Evolutionary conservation across 2,113 vertebrate species (phyloP).

Genomic region (Lichenostomus cassidix): DNA sequence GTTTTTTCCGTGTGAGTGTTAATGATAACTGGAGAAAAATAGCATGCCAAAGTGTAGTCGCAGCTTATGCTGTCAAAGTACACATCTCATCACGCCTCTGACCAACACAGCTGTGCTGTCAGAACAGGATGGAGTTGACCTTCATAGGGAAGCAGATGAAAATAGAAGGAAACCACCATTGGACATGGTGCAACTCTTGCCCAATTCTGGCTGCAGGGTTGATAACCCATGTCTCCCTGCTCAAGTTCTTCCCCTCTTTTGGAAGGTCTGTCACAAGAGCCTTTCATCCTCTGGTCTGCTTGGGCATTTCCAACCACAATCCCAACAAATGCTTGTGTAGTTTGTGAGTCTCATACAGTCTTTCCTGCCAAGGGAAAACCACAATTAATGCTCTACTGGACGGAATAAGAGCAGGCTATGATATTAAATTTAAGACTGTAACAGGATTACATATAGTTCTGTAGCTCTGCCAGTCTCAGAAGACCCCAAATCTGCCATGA

Average conservation of each 20-base stretch:
- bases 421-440: background rate
- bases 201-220: fast-evolving
- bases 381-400: background rate
- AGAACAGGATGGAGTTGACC: background rate
- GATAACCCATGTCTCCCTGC: background rate
- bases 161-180: background rate
- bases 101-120: slow-evolving; percentile 48
- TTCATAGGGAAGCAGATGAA: background rate
- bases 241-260: background rate
- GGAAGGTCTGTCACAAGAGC: background rate
- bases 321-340: background rate
- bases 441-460: slow-evolving; percentile 5
- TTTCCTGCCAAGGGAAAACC: background rate
- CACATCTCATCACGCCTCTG: slow-evolving; percentile 40
- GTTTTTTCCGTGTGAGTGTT: slow-evolving; percentile 39
- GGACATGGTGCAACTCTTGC: background rate
- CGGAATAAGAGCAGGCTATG: background rate
- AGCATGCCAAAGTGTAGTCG: slow-evolving; percentile 25
- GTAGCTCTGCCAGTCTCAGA: background rate
- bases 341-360: background rate
- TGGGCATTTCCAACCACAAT: background rate
- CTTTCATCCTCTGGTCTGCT: background rate
- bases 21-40: slow-evolving; percentile 46
- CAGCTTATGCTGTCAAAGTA: slow-evolving; percentile 43
- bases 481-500: slow-evolving; percentile 1